Percentiles rank a stretch among this genome's conserved stretches.
Evolutionary conservation across 2,113 vertebrate species (phyloP).

Genomic region (Progne subis): DNA sequence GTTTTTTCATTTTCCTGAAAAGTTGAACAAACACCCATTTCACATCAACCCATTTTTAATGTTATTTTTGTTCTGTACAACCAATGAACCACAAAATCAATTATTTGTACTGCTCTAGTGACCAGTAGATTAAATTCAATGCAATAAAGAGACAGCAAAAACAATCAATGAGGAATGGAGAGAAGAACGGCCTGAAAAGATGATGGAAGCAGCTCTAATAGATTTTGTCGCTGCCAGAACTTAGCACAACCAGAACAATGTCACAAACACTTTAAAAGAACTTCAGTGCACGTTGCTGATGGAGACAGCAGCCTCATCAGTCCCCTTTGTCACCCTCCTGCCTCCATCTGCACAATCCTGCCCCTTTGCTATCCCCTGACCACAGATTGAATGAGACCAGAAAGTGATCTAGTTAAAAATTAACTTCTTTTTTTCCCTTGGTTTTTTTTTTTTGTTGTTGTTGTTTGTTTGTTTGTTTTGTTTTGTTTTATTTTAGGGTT

Average conservation of each 20-base stretch:
- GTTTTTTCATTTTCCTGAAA: constrained; percentile 31
- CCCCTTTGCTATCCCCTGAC: neutral
- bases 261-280: neutral
- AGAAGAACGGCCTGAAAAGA: neutral
- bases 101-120: constrained; percentile 46
- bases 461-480: no score
- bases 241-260: neutral
- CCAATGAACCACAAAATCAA: constrained; percentile 54
- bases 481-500: no score
- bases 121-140: constrained; percentile 47
- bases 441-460: neutral
- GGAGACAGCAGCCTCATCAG: neutral
- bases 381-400: accelerated
- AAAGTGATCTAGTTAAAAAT: neutral
- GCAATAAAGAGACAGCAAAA: neutral
- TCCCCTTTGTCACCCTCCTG: neutral
- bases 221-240: neutral
- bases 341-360: neutral
- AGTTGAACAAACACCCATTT: constrained; percentile 36
- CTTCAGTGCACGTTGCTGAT: neutral
- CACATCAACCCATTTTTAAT: constrained; percentile 27
- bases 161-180: constrained; percentile 13
- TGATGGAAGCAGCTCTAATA: neutral
- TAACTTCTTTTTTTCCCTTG: neutral
- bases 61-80: constrained; percentile 10